These are phyloP conservation scores for Paradisaea rubra DNA, from an alignment of 2,113 vertebrate species.

Conservation along the genomic window DNA sequence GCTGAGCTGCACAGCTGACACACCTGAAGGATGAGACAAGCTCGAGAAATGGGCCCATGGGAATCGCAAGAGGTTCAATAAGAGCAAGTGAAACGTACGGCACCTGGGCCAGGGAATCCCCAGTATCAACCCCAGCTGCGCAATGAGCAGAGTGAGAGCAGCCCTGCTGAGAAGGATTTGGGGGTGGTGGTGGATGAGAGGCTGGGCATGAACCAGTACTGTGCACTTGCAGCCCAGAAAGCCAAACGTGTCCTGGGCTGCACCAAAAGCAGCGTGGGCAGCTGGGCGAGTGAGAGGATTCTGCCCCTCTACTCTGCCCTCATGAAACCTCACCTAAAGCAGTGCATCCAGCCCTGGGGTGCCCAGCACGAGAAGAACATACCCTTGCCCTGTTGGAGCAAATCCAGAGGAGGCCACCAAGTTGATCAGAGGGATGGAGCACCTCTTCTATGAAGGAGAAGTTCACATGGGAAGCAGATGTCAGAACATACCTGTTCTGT, in stretches of 20 bases:
- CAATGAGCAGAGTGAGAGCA: background rate
- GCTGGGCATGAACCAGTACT: background rate
- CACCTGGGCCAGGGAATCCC: background rate
- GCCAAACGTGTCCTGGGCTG: background rate
- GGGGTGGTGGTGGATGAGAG: background rate
- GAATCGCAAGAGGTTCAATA: background rate
- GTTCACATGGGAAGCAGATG: background rate
- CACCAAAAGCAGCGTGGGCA: background rate
- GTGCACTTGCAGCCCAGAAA: background rate
- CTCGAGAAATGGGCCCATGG: background rate
- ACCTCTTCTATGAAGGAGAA: background rate
- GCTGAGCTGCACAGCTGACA: background rate
- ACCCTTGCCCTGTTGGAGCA: background rate
- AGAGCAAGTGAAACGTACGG: fast-evolving
- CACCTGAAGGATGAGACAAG: background rate
- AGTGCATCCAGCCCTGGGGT: too few species aligned
- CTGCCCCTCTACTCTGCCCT: background rate
- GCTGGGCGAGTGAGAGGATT: background rate
- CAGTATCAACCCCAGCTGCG: background rate
- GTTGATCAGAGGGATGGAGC: background rate
- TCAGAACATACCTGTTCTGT: background rate
- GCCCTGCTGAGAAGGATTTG: background rate
- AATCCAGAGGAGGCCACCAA: background rate
- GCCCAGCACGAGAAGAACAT: background rate
- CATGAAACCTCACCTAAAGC: background rate